Evolutionary conservation across 2,113 vertebrate species (phyloP).

Genomic region (Tringa solitaria): DNA sequence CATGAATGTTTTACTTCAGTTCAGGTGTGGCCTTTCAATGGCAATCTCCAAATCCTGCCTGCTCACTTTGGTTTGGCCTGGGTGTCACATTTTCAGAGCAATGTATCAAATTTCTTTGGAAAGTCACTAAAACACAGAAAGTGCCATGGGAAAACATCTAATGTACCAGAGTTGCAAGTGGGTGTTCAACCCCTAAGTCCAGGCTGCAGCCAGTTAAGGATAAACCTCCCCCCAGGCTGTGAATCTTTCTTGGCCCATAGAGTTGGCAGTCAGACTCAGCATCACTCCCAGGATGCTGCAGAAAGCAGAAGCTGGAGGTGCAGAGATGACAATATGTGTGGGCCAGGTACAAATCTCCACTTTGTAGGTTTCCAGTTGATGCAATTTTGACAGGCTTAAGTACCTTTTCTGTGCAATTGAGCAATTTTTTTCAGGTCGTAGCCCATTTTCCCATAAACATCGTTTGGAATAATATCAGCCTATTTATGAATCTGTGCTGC

Average conservation of each 20-base stretch:
- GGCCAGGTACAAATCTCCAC: not conserved
- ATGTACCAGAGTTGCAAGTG: not conserved
- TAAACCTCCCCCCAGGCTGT: not conserved
- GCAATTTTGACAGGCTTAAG: not conserved
- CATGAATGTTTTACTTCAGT: not conserved
- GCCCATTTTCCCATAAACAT: not conserved
- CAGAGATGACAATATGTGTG: fast-evolving
- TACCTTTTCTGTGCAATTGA: not conserved
- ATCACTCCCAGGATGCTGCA: not conserved
- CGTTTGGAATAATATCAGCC: not conserved
- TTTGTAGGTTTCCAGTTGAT: not conserved
- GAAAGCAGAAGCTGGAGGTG: not conserved
- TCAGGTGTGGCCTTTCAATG: not conserved
- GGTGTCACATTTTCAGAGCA: not conserved
- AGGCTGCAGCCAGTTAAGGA: not conserved
- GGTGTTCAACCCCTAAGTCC: not conserved
- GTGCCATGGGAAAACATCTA: not conserved
- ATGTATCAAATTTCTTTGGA: fast-evolving
- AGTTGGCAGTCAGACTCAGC: not conserved
- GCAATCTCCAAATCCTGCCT: not conserved
- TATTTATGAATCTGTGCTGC: not conserved
- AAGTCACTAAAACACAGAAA: not conserved
- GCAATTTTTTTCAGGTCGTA: not conserved
- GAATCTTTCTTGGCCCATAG: not conserved
- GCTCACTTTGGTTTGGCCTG: not conserved